Evolutionary conservation across 2,113 vertebrate species (phyloP).

Genomic region (Cranoglanis bouderius): DNA sequence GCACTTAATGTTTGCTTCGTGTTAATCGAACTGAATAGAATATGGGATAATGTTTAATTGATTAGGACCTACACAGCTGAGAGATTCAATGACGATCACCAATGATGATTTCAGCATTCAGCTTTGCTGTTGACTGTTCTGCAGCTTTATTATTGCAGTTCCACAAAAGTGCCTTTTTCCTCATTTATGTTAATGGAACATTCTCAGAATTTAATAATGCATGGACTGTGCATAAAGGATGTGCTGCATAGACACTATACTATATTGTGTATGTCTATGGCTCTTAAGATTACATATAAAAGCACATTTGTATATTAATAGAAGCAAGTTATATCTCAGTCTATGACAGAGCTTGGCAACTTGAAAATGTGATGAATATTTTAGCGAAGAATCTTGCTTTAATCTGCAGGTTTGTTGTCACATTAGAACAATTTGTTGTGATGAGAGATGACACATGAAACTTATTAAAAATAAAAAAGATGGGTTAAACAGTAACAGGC

Average conservation of each 20-base stretch:
- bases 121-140: conserved; percentile 16
- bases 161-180: neutral
- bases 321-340: neutral
- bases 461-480: neutral
- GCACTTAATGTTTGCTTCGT: conserved; percentile 15
- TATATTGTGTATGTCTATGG: neutral
- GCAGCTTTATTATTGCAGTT: conserved; percentile 16
- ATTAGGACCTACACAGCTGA: conserved; percentile 43
- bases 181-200: neutral
- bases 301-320: neutral
- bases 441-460: neutral
- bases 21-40: conserved; percentile 29
- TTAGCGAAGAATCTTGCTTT: neutral
- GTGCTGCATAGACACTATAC: neutral
- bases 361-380: neutral
- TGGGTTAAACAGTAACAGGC: neutral
- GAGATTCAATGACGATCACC: conserved; percentile 44
- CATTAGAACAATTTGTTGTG: neutral
- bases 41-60: conserved; percentile 43
- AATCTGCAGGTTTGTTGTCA: neutral
- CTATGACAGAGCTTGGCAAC: neutral
- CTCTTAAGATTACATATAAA: neutral
- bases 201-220: neutral
- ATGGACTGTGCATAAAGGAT: neutral
- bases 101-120: conserved; percentile 35